Percentiles rank a stretch among this genome's conserved stretches.
Conservation (phyloP, 1,140 invertebrate species). For the Schmidtea mediterranea region DNA sequence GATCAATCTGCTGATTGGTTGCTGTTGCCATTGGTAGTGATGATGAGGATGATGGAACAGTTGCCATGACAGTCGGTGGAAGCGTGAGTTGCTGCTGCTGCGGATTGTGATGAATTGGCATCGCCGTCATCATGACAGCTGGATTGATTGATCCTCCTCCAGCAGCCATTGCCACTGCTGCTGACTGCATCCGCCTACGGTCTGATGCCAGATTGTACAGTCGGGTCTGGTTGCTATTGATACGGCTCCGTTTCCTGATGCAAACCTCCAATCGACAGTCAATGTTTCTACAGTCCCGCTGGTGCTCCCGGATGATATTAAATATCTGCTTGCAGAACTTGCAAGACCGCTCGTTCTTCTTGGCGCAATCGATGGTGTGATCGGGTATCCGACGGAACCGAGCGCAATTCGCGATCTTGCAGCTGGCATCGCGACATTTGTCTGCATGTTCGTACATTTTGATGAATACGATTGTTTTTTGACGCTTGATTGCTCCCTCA, state of each 20-base stretch:
- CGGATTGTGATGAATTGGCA: no score
- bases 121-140: no score
- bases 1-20: no score
- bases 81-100: no score
- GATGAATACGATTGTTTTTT: not conserved
- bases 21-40: no score
- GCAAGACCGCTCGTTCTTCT: constrained; percentile 29
- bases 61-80: no score
- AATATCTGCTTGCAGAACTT: constrained; percentile 95
- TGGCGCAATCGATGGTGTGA: not conserved
- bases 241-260: constrained; percentile 78
- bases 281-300: constrained; percentile 67
- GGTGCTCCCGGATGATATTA: constrained; percentile 87
- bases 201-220: constrained; percentile 62
- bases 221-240: constrained; percentile 79
- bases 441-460: not conserved
- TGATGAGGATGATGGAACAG: no score
- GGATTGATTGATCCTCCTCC: no score
- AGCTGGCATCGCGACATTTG: not conserved
- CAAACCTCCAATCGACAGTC: constrained; percentile 95
- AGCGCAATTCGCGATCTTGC: not conserved
- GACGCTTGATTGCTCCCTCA: not conserved
- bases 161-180: constrained; percentile 29
- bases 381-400: not conserved
- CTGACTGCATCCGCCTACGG: constrained; percentile 52